Evolutionary conservation across 2,113 vertebrate species (phyloP).

Genomic region (Phyllostomus hastatus): DNA sequence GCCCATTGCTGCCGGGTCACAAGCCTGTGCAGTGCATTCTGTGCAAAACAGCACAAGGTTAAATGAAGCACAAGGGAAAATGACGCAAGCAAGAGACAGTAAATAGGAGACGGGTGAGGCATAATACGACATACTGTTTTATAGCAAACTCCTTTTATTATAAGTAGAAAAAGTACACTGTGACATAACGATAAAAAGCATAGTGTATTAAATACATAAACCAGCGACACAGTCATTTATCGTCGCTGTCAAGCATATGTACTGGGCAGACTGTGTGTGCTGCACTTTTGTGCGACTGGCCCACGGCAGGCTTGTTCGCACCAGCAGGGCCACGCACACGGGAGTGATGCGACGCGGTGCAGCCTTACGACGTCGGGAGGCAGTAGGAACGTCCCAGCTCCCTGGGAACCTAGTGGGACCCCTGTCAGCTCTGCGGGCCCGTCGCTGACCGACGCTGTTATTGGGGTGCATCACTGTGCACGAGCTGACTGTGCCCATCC

Average conservation of each 20-base stretch:
- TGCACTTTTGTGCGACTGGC: neutral
- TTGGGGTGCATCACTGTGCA: neutral
- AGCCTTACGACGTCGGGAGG: fast-evolving
- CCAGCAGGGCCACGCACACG: neutral
- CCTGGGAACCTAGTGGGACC: neutral
- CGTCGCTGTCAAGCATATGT: fast-evolving
- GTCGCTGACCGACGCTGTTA: neutral
- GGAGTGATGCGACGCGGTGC: fast-evolving
- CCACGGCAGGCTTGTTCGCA: neutral
- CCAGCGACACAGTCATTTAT: no score
- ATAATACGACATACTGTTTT: neutral
- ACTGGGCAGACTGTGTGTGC: neutral
- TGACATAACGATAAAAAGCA: neutral
- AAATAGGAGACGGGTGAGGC: fast-evolving
- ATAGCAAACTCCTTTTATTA: neutral
- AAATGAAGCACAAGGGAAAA: neutral
- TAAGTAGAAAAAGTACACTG: neutral
- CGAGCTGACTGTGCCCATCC: neutral
- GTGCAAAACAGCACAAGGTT: neutral
- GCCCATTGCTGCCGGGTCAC: neutral
- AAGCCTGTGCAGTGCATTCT: neutral
- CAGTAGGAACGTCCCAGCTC: fast-evolving
- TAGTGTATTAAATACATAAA: no score
- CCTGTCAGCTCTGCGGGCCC: fast-evolving
- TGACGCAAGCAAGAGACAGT: fast-evolving